Evolutionary conservation across 2,888 invertebrate species (phyloP).

Genomic region (Abrostola triplasia): DNA sequence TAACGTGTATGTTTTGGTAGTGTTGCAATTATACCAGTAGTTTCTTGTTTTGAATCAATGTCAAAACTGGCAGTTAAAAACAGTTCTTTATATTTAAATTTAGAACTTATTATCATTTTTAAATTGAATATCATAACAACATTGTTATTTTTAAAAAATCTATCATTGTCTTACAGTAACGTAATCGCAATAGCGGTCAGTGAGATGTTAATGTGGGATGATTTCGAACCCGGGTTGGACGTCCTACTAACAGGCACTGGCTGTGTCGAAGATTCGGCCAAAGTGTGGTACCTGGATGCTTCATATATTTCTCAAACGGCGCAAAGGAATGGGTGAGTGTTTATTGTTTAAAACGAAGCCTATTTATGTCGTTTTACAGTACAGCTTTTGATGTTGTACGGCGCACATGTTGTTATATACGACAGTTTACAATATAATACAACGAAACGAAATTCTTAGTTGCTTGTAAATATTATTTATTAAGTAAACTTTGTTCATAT

Average conservation of each 20-base stretch:
- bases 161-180: conserved; percentile 63
- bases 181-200: conserved; percentile 81
- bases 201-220: conserved; percentile 75
- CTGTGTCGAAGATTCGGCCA: conserved; percentile 76
- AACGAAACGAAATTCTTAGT: too few relatives aligned
- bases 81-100: too few relatives aligned
- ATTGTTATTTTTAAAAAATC: too few relatives aligned
- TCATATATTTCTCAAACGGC: conserved; percentile 76
- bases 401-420: not conserved
- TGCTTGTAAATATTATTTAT: too few relatives aligned
- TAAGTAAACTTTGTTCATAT: too few relatives aligned
- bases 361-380: not conserved
- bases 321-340: conserved; percentile 74
- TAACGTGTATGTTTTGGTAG: too few relatives aligned
- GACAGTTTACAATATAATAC: too few relatives aligned
- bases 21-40: too few relatives aligned
- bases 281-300: conserved; percentile 82
- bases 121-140: too few relatives aligned
- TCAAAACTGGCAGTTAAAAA: too few relatives aligned
- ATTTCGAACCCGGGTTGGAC: conserved; percentile 77
- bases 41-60: too few relatives aligned
- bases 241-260: conserved; percentile 81
- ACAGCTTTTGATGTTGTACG: not conserved
- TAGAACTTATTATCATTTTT: too few relatives aligned
- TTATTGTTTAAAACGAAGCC: not conserved